Base-by-base conservation (phyloP, 2,888 invertebrate genomes). In the Leucophora obtusa region DNA sequence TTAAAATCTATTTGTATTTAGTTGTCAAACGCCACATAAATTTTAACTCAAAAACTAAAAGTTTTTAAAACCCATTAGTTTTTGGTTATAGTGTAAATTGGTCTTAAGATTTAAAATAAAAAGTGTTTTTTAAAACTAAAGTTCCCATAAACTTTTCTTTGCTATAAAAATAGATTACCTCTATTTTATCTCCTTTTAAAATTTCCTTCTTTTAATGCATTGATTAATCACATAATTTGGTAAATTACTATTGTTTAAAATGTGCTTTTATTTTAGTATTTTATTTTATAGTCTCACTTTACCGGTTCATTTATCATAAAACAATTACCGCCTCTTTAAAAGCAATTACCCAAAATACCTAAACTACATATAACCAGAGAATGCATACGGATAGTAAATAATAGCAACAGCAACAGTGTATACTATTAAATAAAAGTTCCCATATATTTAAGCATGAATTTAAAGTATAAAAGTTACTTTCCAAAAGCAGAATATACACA, bases 291-390 rank as follows among this genome's bases (percentile, higher is more conserved):
- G 65, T 35, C 54, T 14, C 66, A 54, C 54, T 66, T 66, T 66
- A 66, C 38, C 43, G 54, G 66, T 66, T 66, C 66, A 38, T 59
- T 59, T 50, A 56, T 63, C 18, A 38, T 38, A 38, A 51, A 59
- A 14, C 66, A 66, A 66, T 73, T 73, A 73, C 58, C 73, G 66
- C 43, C 73, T 53, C 24, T 66, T 58, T 59, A 43, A 11, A 17
- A 14, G 17, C 58, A 66, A 66, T 74, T 65, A 66, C 51, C n/a
- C 11, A 47, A 47, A 47, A 47, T 11, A 47, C 43, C 38, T 38
- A 38, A 38, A 35, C 35, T 24, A 35, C n/a, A n/a, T n/a, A n/a
- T 35, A 7, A 8, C 10, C 24, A 24, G 5, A 38, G 38, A 38
- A 10, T 56, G 1, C 51, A 51, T n/a, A 59, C 53, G 14, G 17